Conservation (phyloP, 2,888 invertebrate species). For the Argyresthia albistria region DNA sequence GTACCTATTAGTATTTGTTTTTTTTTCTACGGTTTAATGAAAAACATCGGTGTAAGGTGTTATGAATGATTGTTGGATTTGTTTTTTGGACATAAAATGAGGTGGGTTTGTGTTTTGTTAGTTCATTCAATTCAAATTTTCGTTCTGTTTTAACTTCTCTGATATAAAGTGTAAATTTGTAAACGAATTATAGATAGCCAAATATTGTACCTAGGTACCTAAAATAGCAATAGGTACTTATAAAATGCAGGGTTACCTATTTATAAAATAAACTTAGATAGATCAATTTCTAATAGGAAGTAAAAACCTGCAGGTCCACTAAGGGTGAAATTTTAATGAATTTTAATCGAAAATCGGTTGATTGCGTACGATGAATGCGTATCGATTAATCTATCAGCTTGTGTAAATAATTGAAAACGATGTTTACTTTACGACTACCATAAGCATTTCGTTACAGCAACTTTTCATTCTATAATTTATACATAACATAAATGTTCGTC, state of each 20-base stretch:
- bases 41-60: slow-evolving; percentile 2
- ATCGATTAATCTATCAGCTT: background rate
- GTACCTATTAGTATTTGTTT: slow-evolving; percentile 5
- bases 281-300: background rate
- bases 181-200: background rate
- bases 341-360: background rate
- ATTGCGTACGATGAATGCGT: background rate
- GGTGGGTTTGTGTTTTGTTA: slow-evolving; percentile 1
- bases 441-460: too few species aligned
- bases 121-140: background rate
- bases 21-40: background rate
- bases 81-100: slow-evolving; percentile 4
- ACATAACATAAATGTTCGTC: too few species aligned
- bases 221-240: background rate
- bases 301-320: background rate
- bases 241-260: background rate
- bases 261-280: background rate
- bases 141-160: background rate
- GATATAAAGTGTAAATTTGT: background rate
- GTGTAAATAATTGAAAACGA: background rate
- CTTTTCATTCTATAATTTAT: too few species aligned
- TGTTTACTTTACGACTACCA: background rate
- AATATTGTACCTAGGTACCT: background rate
- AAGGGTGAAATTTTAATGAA: background rate
- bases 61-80: slow-evolving; percentile 2